Evolutionary conservation across 2,888 invertebrate genomes (phyloP).

Genomic region (Eubasilissa splendida): DNA sequence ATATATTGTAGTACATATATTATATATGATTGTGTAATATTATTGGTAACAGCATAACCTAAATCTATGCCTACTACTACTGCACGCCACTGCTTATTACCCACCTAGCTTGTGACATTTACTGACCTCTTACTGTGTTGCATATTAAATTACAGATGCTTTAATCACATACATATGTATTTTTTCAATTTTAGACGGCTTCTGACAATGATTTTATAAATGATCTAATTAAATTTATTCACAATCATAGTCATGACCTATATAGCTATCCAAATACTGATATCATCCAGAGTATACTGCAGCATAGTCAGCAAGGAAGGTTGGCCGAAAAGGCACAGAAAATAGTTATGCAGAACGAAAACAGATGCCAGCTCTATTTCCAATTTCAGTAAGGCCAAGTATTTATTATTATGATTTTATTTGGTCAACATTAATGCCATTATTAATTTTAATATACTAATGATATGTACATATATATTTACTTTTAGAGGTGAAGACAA

Average conservation of each 20-base stretch:
- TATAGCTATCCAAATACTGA: constrained; percentile 76
- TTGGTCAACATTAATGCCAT: too few relatives aligned
- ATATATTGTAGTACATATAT: too few relatives aligned
- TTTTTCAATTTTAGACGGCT: constrained; percentile 64
- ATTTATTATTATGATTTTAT: not conserved
- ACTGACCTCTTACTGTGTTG: too few relatives aligned
- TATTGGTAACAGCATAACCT: too few relatives aligned
- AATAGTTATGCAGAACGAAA: constrained; percentile 69
- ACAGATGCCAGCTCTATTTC: constrained; percentile 74
- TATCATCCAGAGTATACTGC: constrained; percentile 80
- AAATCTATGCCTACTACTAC: too few relatives aligned
- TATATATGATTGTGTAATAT: too few relatives aligned
- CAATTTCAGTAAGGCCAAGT: constrained; percentile 74
- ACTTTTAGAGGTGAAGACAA: constrained; percentile 68
- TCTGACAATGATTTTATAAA: constrained; percentile 68
- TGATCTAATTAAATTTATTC: constrained; percentile 75
- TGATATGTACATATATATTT: constrained; percentile 44
- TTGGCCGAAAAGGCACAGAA: constrained; percentile 73
- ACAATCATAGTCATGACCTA: constrained; percentile 75
- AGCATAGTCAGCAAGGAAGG: constrained; percentile 74
- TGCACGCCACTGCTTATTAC: too few relatives aligned
- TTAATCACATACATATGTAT: not conserved
- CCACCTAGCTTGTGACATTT: too few relatives aligned
- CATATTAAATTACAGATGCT: not conserved
- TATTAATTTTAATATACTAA: too few relatives aligned